These are phyloP conservation scores for Clamator glandarius DNA, from an alignment of 2,797 vertebrate genomes.

Conservation along the genomic window DNA sequence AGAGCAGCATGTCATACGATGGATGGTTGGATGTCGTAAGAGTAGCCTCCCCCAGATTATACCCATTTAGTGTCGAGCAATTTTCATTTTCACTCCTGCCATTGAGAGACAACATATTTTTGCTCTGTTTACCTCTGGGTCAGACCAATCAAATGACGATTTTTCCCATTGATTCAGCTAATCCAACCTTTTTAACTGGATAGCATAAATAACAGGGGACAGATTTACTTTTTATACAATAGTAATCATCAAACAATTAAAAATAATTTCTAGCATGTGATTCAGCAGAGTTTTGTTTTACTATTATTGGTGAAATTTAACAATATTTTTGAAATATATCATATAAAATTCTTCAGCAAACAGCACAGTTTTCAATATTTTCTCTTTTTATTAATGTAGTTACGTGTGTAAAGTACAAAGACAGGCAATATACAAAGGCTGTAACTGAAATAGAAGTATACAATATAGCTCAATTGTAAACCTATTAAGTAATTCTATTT, in stretches of 20 bases:
- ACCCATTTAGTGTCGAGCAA: background rate
- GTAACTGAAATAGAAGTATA: slow-evolving; percentile 41
- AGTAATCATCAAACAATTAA: background rate
- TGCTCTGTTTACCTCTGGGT: background rate
- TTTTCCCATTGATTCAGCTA: background rate
- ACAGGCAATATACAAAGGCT: slow-evolving; percentile 13
- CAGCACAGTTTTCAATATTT: background rate
- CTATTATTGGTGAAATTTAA: background rate
- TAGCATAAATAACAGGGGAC: background rate
- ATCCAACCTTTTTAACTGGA: background rate
- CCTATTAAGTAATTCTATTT: slow-evolving; percentile 63
- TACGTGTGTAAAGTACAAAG: slow-evolving; percentile 37
- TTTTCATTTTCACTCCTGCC: background rate
- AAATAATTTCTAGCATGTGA: background rate
- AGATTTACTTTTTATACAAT: background rate
- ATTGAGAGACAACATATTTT: background rate
- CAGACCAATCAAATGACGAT: background rate
- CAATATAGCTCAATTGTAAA: slow-evolving; percentile 31
- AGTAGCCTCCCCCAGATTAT: background rate
- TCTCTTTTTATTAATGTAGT: background rate
- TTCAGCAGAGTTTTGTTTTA: background rate
- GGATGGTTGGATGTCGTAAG: no score
- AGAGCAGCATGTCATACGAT: background rate
- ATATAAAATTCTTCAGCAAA: background rate
- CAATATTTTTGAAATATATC: background rate